Evolutionary conservation across 2,113 vertebrate species (phyloP), one percentile per base, ranked within the genome.

Genomic region (Cyanistes caeruleus): DNA sequence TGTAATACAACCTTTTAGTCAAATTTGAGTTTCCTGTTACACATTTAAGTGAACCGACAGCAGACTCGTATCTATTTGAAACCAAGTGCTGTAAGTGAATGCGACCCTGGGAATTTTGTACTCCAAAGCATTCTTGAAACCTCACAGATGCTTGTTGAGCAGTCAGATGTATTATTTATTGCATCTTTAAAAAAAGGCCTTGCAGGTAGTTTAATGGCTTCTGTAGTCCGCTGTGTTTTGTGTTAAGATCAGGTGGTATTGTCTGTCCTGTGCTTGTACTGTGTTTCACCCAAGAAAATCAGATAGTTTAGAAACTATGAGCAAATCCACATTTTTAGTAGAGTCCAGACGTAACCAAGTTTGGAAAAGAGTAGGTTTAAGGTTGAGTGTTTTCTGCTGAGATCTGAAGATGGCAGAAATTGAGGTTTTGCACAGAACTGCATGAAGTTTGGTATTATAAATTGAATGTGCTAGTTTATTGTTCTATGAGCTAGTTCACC

Each of bases 11-110:
- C 89, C 80, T 93, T 93, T 86, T 93, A 91, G 73, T 64, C 90
- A 81, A 93, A 93, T 95, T 92, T 49, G 87, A 87, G 95, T 92
- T 95, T 96, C 89, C 94, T 81, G 87, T 96, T 94, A 78, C 79
- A 63, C 1, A 3, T 68, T 90, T 72, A 35, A 90, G 73, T 62
- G 90, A 93, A 68, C 83, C 2, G 9, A 49, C 79, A 75, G 92
- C 85, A 72, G 79, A 52, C 73, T 77, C 13, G 1, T 11, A 39
- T 93, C 63, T 77, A 5, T 78, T 72, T 65, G 87, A 84, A 93
- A 93, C 81, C 73, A 35, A 89, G 44, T 49, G 74, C 64, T 74
- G 60, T 84, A 28, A 87, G 56, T 52, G 68, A 84, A 74, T 28
- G 76, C 21, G 79, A 77, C 76, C 93, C 17, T 10, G 85, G 94